Percentiles rank a stretch among this genome's conserved stretches.
phyloP scores from a whole-genome alignment of 1,140 invertebrate species.

The Aradophagus sp. region DNA sequence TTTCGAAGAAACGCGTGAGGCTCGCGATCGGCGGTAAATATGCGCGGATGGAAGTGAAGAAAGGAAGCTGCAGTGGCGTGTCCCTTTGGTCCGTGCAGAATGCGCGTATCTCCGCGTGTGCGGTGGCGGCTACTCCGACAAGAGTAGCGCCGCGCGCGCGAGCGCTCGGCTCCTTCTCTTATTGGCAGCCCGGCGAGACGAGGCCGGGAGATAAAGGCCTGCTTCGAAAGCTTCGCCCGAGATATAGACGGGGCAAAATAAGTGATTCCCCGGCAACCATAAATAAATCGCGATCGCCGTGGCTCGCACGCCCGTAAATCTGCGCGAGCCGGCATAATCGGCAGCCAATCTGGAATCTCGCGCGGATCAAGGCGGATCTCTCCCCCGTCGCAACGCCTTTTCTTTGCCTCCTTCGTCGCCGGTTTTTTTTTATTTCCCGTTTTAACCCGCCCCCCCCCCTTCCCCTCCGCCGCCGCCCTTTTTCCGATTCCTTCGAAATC shows the following conservation, averaged over 20 bases:
- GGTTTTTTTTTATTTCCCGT: too few species aligned
- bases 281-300: constrained; percentile 62
- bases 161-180: constrained; percentile 36
- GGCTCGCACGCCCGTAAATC: constrained; percentile 44
- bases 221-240: constrained; percentile 17
- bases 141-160: constrained; percentile 35
- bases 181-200: constrained; percentile 37
- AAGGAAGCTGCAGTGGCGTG: constrained; percentile 30
- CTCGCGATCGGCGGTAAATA: constrained; percentile 41
- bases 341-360: too few species aligned
- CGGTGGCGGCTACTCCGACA: constrained; percentile 34
- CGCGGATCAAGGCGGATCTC: too few species aligned
- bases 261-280: constrained; percentile 60
- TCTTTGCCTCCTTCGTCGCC: too few species aligned
- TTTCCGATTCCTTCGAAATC: too few species aligned
- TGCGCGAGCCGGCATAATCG: too few species aligned
- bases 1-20: constrained; percentile 49
- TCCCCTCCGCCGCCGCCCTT: too few species aligned
- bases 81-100: constrained; percentile 35
- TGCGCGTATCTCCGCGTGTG: constrained; percentile 36
- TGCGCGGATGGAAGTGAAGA: constrained; percentile 38
- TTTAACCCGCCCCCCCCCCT: too few species aligned
- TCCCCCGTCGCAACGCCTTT: too few species aligned
- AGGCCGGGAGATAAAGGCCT: constrained; percentile 38
- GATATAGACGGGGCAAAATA: constrained; percentile 51